Evolutionary conservation across 2,888 invertebrate species (phyloP).

Genomic region (Limnephilus marmoratus): DNA sequence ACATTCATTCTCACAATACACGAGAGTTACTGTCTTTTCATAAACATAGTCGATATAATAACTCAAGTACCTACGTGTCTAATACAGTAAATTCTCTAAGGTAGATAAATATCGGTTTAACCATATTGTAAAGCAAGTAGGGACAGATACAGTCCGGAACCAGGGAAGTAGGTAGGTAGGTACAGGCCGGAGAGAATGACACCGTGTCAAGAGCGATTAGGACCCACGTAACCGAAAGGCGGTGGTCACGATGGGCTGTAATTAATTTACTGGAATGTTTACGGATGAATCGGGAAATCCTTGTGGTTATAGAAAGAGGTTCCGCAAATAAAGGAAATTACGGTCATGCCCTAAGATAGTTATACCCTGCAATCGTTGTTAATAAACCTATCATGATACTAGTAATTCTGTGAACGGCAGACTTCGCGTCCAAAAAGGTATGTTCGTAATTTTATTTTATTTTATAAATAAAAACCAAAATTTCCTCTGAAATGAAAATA

Average conservation of each 20-base stretch:
- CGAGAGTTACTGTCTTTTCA: too few species aligned
- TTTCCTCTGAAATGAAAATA: too few species aligned
- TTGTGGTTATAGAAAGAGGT: not conserved
- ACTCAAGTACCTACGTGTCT: not conserved
- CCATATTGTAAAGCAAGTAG: not conserved
- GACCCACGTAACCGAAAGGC: conserved; percentile 30
- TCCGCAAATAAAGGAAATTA: not conserved
- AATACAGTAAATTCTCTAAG: not conserved
- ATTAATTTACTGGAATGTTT: conserved; percentile 48
- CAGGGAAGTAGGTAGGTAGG: not conserved
- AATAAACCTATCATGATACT: not conserved
- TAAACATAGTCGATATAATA: too few species aligned
- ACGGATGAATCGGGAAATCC: conserved; percentile 18
- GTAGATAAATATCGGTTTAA: not conserved
- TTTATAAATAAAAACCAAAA: too few species aligned
- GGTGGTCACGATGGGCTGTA: conserved; percentile 12
- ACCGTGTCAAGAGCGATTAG: conserved; percentile 38
- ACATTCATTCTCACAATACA: too few species aligned
- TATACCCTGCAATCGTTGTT: not conserved
- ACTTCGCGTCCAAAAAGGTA: too few species aligned
- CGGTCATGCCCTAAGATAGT: not conserved
- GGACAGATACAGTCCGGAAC: not conserved
- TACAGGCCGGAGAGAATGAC: not conserved
- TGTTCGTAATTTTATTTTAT: too few species aligned
- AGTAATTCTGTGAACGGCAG: too few species aligned